Evolutionary conservation across 2,113 vertebrate genomes (phyloP).

Genomic region (Chlorocebus sabaeus): DNA sequence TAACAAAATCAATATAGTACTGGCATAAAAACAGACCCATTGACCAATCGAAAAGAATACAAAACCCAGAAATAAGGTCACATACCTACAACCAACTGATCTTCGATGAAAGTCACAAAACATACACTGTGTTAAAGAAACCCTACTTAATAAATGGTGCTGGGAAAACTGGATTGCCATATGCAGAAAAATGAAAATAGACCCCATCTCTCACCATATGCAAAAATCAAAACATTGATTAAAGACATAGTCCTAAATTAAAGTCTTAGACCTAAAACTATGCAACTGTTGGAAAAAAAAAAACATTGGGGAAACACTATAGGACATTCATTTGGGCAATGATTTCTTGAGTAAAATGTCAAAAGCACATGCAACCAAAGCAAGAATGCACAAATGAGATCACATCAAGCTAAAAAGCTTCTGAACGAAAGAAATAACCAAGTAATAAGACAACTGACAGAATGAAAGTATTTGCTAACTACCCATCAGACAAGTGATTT

Average conservation of each 20-base stretch:
- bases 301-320: neutral
- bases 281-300: neutral
- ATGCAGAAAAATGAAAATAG: neutral
- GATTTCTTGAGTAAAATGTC: neutral
- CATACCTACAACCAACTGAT: neutral
- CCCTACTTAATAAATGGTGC: neutral
- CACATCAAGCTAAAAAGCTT: neutral
- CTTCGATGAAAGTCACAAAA: neutral
- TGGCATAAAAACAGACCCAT: neutral
- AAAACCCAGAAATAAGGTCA: neutral
- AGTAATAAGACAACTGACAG: neutral
- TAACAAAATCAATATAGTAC: neutral
- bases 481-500: neutral
- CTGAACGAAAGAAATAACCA: neutral
- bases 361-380: neutral
- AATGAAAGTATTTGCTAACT: neutral
- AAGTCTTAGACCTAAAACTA: neutral
- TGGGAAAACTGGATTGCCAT: neutral
- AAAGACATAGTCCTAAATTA: neutral
- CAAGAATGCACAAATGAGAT: neutral
- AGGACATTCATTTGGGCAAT: neutral
- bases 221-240: neutral
- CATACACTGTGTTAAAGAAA: neutral
- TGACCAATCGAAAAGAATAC: neutral
- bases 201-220: neutral